A percentile compares a stretch with the other conserved stretches of the same genome.
Conservation (phyloP, 2,797 vertebrate genomes). For the Crypturellus tataupa region DNA sequence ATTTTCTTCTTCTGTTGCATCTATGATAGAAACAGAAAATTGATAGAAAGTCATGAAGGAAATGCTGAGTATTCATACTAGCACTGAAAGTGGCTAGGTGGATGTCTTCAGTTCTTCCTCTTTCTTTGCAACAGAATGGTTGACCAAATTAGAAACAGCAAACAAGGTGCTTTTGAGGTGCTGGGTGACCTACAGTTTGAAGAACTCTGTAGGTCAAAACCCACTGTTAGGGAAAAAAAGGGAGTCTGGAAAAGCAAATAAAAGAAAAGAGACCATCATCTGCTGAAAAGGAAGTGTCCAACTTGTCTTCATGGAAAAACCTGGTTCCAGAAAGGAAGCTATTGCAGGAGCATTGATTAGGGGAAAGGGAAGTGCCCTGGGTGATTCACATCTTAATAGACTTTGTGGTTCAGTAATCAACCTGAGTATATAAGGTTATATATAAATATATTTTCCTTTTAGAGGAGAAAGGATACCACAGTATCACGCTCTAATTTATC, state of each 20-base stretch:
- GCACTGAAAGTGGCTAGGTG: background rate
- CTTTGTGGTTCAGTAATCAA: background rate
- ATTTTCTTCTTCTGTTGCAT: background rate
- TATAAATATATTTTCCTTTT: background rate
- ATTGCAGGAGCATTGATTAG: background rate
- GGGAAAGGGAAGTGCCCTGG: background rate
- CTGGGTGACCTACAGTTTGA: background rate
- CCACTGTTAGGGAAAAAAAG: background rate
- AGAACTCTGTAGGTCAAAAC: background rate
- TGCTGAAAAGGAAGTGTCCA: background rate
- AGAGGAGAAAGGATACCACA: background rate
- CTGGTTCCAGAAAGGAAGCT: fast-evolving
- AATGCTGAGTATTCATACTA: background rate
- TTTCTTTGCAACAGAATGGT: background rate
- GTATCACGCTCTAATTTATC: background rate
- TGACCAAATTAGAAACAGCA: background rate
- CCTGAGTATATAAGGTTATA: background rate
- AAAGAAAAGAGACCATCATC: background rate
- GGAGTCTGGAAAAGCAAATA: background rate
- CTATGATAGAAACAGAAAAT: background rate
- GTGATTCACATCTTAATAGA: background rate
- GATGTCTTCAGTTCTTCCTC: background rate
- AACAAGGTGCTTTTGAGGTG: background rate
- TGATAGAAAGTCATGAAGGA: background rate
- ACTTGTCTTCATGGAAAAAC: background rate